Evolutionary conservation across 92 coral and sea anemone species (phyloP), one percentile per base, ranked within the genome.

Genomic region (Paramuricea clavata): DNA sequence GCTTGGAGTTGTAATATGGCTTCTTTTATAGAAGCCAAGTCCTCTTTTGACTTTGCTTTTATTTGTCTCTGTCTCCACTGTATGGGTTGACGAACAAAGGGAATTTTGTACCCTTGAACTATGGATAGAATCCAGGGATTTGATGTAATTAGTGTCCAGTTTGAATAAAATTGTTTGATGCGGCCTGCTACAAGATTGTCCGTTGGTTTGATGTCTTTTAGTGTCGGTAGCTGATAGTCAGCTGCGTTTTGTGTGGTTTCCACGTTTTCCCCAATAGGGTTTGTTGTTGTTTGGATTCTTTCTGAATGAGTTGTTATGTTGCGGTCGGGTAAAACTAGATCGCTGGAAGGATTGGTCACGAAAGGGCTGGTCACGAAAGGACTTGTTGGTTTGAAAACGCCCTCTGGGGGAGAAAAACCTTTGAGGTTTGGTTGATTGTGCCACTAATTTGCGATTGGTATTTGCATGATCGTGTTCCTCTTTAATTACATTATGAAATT

Each of bases 21-120:
- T 42, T 32, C 52, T 72, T 33, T 72, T 34, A 34, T 74, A 11
- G 81, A 74, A 74, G 16, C 22, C 0, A n/a, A 8, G 62, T 43
- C 81, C 26, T 43, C 81, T 44, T 41, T 21, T 30, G 80, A 21
- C 60, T n/a, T 74, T 74, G 80, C 80, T 47, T 71, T 71, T 36
- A 44, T 71, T 3, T 71, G 77, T 74, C 81, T 74, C 59, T 41
- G 27, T 47, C 57, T 74, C 81, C 81, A 74, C 34, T 74, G 81
- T 41, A 42, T 41, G 56, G 81, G 50, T 44, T 41, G 81, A 42
- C 34, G 33, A 74, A 74, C 57, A 74, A 74, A 74, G 26, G 81
- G 60, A 13, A 74, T 74, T 47, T 74, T 36, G 59, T 74, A 74
- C 34, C 81, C 81, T 19, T 74, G 27, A 22, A 74, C 60, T 42